A percentile compares a stretch with the other conserved stretches of the same genome.
Evolutionary conservation across 2,888 invertebrate genomes (phyloP).

Genomic region (Synanthedon myopaeformis): DNA sequence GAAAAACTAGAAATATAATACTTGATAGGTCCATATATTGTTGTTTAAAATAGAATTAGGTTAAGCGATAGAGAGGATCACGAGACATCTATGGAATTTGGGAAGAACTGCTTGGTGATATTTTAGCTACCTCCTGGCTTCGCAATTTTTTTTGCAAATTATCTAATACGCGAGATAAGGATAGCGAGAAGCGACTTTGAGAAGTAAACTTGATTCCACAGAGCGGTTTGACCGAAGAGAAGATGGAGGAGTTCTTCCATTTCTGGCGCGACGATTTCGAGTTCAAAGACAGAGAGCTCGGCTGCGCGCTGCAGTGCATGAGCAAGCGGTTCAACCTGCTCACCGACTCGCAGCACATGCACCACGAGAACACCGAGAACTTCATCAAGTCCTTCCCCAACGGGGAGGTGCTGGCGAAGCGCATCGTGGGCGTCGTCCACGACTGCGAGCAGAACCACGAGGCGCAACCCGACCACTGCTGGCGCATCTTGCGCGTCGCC

Average conservation of each 20-base stretch:
- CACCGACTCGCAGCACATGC: slow-evolving; percentile 49
- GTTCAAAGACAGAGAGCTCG: slow-evolving; percentile 55
- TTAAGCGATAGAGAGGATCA: no score
- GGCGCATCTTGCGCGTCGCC: slow-evolving; percentile 45
- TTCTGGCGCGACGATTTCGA: slow-evolving; percentile 60
- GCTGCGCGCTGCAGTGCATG: slow-evolving; percentile 61
- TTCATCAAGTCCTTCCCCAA: slow-evolving; percentile 57
- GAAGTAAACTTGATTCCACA: slow-evolving; percentile 9
- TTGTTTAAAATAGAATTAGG: no score
- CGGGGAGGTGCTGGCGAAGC: slow-evolving; percentile 33
- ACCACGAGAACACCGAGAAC: slow-evolving; percentile 48
- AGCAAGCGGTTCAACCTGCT: slow-evolving; percentile 51
- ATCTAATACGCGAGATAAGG: no score
- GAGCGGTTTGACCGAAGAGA: slow-evolving; percentile 47
- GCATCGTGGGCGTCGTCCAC: slow-evolving; percentile 44
- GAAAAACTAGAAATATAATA: no score
- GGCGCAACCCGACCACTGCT: slow-evolving; percentile 39
- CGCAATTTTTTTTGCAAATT: no score
- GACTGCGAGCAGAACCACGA: slow-evolving; percentile 37
- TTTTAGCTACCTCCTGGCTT: no score
- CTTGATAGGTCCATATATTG: no score
- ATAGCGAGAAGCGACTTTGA: no score
- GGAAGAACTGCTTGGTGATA: no score
- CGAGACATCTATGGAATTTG: no score
- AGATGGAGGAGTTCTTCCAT: slow-evolving; percentile 64